Conservation (phyloP, 2,888 invertebrate species). For the Odontothrips loti region DNA sequence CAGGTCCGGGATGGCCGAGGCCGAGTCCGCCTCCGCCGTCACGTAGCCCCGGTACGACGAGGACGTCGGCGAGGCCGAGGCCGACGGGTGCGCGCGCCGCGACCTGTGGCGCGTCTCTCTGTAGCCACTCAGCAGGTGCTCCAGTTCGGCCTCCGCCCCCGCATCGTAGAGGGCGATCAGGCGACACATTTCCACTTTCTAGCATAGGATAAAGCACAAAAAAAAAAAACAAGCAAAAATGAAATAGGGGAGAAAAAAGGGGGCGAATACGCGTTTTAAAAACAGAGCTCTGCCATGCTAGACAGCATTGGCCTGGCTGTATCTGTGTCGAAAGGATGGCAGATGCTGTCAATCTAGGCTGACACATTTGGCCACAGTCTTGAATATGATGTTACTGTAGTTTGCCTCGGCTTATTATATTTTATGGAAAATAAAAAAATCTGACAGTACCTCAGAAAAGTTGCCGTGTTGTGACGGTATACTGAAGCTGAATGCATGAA, state of each 20-base stretch:
- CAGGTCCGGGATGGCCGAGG: not conserved
- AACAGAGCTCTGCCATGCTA: no score
- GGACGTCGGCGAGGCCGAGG: not conserved
- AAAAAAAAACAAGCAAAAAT: not conserved
- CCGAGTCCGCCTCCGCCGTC: slow-evolving; percentile 1
- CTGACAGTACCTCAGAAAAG: no score
- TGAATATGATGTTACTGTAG: no score
- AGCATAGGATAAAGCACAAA: not conserved
- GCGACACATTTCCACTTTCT: not conserved
- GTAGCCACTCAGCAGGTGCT: not conserved
- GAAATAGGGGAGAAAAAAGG: no score
- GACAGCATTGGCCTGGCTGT: no score
- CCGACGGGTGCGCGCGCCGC: not conserved
- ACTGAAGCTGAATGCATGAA: no score
- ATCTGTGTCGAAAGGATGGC: not conserved
- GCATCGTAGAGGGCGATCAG: not conserved
- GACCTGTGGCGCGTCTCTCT: not conserved
- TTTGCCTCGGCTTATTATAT: no score
- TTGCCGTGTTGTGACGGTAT: no score
- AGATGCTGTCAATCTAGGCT: not conserved
- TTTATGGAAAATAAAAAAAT: no score
- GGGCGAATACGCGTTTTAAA: no score
- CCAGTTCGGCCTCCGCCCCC: not conserved
- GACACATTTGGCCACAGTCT: no score
- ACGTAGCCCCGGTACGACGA: not conserved